Evolutionary conservation across 1,140 invertebrate genomes (phyloP).

Genomic region (Danaus plexippus): DNA sequence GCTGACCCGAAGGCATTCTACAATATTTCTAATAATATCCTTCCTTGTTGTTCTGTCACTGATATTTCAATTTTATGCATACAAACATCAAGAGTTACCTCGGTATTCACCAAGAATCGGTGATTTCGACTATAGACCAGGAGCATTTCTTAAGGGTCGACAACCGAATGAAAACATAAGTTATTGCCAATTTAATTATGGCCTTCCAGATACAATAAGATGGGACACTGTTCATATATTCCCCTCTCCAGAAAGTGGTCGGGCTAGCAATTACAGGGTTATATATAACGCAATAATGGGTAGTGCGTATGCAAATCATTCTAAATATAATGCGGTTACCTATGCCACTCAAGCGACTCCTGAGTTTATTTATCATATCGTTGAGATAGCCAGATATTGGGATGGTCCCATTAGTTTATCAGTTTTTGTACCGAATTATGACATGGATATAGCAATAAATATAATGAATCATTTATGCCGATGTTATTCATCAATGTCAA

Average conservation of each 20-base stretch:
- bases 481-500: constrained; percentile 78
- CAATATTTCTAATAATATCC: constrained; percentile 37
- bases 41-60: constrained; percentile 41
- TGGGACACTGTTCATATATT: constrained; percentile 63
- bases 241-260: constrained; percentile 73
- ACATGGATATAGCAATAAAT: constrained; percentile 75
- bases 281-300: constrained; percentile 76
- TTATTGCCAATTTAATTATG: constrained; percentile 77
- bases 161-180: constrained; percentile 69
- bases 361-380: constrained; percentile 80
- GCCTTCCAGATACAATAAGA: constrained; percentile 71
- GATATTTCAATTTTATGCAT: constrained; percentile 49
- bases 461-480: constrained; percentile 76
- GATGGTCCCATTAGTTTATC: constrained; percentile 82
- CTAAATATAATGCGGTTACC: constrained; percentile 70
- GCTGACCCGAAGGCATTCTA: constrained; percentile 45
- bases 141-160: constrained; percentile 70
- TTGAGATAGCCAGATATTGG: constrained; percentile 79
- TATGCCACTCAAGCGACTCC: constrained; percentile 83
- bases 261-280: constrained; percentile 74
- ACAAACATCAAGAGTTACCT: constrained; percentile 34
- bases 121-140: constrained; percentile 64
- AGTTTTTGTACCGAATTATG: constrained; percentile 79
- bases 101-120: constrained; percentile 29
- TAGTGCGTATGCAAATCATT: constrained; percentile 43